Percentiles rank a stretch among this genome's conserved stretches.
phyloP scores from a whole-genome alignment of 2,888 invertebrate genomes.

The Julus scanicus region DNA sequence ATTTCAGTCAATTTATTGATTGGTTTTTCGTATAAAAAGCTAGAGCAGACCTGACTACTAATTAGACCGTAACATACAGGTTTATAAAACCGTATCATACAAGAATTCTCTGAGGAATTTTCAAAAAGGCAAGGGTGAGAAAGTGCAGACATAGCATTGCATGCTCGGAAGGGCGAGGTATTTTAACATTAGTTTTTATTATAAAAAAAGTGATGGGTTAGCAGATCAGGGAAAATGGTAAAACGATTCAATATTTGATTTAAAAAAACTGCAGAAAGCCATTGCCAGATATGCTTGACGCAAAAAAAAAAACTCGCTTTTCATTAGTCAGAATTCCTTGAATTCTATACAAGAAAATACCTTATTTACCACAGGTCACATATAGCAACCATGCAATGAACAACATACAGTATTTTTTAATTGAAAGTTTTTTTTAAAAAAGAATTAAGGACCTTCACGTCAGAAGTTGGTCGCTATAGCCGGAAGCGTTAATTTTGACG shows the following conservation, averaged over 20 bases:
- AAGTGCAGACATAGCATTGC: neutral
- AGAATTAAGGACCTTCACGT: too few species aligned
- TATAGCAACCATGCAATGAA: neutral
- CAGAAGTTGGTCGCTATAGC: too few species aligned
- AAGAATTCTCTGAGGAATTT: neutral
- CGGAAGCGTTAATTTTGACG: too few species aligned
- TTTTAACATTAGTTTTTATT: neutral
- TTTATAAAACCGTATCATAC: neutral
- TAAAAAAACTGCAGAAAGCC: neutral
- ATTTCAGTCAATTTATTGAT: constrained; percentile 15
- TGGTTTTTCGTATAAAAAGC: neutral
- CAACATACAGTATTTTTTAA: neutral
- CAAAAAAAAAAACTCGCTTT: too few species aligned
- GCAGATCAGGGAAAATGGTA: too few species aligned
- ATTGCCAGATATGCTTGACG: neutral
- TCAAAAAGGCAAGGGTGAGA: neutral
- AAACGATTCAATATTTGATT: neutral
- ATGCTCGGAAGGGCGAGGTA: neutral
- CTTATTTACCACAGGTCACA: neutral
- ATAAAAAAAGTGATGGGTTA: neutral
- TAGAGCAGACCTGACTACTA: neutral
- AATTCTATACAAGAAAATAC: too few species aligned
- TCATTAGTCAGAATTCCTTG: too few species aligned
- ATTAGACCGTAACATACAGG: neutral
- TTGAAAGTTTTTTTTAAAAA: too few species aligned